phyloP scores from a whole-genome alignment of 2,113 vertebrate species.

The Proterorhinus semilunaris region DNA sequence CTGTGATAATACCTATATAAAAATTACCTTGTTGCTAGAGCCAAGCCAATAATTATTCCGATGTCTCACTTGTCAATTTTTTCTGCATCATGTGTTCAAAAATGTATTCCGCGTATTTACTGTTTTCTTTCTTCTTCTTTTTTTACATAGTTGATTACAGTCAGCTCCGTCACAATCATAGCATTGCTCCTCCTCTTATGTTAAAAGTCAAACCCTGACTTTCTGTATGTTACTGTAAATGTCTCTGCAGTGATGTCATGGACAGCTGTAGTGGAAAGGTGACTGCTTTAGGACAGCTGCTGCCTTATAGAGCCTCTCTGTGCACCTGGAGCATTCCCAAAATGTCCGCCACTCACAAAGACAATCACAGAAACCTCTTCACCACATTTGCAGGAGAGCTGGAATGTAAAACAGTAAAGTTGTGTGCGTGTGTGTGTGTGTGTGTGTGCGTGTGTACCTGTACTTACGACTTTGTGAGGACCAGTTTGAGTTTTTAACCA shows the following conservation, averaged over 20 bases:
- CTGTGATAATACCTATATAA: too few species aligned
- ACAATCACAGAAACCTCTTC: neutral
- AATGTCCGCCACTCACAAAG: neutral
- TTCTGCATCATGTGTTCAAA: too few species aligned
- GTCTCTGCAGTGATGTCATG: constrained; percentile 31
- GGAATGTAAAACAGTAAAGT: neutral
- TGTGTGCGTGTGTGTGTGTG: neutral
- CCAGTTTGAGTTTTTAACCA: too few species aligned
- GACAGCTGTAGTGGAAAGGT: constrained; percentile 32
- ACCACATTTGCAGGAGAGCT: neutral
- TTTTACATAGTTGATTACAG: neutral
- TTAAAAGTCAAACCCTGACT: neutral
- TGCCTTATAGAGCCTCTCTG: constrained; percentile 11
- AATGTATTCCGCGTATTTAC: too few species aligned
- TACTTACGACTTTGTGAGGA: too few species aligned
- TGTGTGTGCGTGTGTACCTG: neutral
- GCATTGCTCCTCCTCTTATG: neutral
- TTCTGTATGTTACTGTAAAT: constrained; percentile 8
- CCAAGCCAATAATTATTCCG: too few species aligned
- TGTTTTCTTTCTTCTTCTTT: too few species aligned
- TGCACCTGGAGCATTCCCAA: constrained; percentile 32
- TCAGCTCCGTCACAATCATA: neutral
- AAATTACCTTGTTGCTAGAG: too few species aligned
- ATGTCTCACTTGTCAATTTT: too few species aligned
- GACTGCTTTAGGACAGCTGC: constrained; percentile 23